Evolutionary conservation across 2,888 invertebrate genomes (phyloP).

Genomic region (Philhelius pedissequus): DNA sequence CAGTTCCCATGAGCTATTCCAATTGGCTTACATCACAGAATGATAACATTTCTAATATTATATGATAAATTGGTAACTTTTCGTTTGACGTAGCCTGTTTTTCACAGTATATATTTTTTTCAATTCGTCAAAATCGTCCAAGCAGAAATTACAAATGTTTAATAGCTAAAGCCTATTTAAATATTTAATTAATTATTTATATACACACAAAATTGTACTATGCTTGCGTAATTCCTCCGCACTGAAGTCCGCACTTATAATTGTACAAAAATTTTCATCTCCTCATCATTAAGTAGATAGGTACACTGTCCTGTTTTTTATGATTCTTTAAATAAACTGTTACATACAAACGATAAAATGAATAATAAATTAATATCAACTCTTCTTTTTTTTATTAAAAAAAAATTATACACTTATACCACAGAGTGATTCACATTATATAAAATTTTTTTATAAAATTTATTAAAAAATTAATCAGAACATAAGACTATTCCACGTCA

Average conservation of each 20-base stretch:
- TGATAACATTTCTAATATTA: no score
- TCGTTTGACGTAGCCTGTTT: no score
- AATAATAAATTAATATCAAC: not conserved
- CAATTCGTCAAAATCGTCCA: not conserved
- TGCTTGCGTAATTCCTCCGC: not conserved
- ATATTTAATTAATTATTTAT: not conserved
- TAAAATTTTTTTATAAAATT: no score
- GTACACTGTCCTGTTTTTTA: not conserved
- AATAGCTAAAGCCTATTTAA: not conserved
- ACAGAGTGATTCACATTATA: no score
- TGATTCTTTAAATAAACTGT: conserved; percentile 4
- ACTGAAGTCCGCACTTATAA: not conserved
- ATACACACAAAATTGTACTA: not conserved
- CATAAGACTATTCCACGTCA: no score
- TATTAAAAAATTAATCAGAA: no score
- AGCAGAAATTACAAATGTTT: not conserved
- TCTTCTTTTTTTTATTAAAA: not conserved
- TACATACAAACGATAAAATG: conserved; percentile 7
- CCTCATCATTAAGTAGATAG: conserved; percentile 14
- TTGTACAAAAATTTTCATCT: not conserved
- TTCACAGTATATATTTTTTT: no score
- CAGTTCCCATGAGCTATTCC: no score
- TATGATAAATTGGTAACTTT: no score
- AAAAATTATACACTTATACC: not conserved
- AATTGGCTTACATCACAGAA: no score